Conservation (phyloP, 2,888 invertebrate genomes). For the Latrodectus elegans region DNA sequence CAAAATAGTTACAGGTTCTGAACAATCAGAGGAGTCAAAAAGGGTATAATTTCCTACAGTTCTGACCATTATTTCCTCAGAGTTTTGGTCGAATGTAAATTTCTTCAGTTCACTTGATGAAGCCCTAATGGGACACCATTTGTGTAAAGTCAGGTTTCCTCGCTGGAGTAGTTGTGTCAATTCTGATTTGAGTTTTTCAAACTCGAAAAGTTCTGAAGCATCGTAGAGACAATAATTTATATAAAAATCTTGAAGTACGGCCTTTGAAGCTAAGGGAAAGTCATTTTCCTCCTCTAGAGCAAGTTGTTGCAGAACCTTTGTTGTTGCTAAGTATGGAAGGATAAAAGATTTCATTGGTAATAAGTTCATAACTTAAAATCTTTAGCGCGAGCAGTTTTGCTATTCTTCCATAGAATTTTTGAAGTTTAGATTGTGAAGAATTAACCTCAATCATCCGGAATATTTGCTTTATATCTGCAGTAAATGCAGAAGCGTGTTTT, state of each 20-base stretch:
- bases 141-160: background rate
- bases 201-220: background rate
- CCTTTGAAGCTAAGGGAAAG: background rate
- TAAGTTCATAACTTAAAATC: background rate
- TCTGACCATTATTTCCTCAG: background rate
- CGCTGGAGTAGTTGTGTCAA: background rate
- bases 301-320: background rate
- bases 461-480: background rate
- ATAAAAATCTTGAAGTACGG: background rate
- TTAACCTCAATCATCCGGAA: background rate
- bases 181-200: background rate
- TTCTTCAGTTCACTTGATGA: background rate
- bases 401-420: conserved; percentile 3
- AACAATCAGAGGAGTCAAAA: too few species aligned
- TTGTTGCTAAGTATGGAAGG: background rate
- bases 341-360: background rate
- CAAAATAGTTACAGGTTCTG: too few species aligned
- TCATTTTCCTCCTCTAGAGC: background rate
- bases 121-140: background rate
- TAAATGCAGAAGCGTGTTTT: background rate
- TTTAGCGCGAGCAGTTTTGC: background rate
- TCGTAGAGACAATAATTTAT: background rate
- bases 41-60: background rate
- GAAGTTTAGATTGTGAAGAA: background rate
- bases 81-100: background rate